Conservation (phyloP, 2,888 invertebrate species). For the Diarsia rubi region DNA sequence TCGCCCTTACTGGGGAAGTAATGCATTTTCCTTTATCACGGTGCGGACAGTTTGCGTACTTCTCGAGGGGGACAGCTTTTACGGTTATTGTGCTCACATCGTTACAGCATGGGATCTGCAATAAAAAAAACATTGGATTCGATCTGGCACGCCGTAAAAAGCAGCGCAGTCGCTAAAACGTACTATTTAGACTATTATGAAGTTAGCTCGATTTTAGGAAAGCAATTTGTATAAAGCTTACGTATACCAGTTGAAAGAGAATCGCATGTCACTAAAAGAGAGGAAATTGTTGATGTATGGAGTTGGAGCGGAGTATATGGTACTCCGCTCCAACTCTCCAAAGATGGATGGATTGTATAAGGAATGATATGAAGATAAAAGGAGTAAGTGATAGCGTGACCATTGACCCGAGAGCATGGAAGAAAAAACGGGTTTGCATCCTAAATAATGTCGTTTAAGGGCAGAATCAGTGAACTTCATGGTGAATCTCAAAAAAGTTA, state of each 20-base stretch:
- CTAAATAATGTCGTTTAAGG: too few species aligned
- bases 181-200: slow-evolving; percentile 39
- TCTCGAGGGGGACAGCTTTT: slow-evolving; percentile 86
- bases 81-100: slow-evolving; percentile 88
- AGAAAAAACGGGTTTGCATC: too few species aligned
- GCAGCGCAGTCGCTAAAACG: slow-evolving; percentile 50
- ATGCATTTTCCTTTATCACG: slow-evolving; percentile 90
- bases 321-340: too few species aligned
- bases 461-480: slow-evolving; percentile 1
- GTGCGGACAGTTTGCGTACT: slow-evolving; percentile 87
- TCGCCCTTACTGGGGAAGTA: slow-evolving; percentile 85
- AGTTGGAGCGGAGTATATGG: too few species aligned
- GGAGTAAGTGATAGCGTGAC: too few species aligned
- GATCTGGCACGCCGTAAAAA: slow-evolving; percentile 76
- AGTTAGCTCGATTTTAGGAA: slow-evolving; percentile 44
- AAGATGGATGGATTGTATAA: too few species aligned
- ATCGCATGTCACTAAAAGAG: too few species aligned
- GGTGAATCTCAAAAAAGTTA: slow-evolving; percentile 10
- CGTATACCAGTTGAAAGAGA: neutral
- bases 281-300: too few species aligned
- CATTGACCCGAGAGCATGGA: too few species aligned
- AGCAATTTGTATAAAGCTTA: slow-evolving; percentile 24
- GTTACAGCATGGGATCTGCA: slow-evolving; percentile 82
- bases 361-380: too few species aligned
- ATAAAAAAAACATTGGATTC: slow-evolving; percentile 80